Base-by-base conservation (phyloP, 2,113 vertebrate species). In the Cyprinodon tularosa region DNA sequence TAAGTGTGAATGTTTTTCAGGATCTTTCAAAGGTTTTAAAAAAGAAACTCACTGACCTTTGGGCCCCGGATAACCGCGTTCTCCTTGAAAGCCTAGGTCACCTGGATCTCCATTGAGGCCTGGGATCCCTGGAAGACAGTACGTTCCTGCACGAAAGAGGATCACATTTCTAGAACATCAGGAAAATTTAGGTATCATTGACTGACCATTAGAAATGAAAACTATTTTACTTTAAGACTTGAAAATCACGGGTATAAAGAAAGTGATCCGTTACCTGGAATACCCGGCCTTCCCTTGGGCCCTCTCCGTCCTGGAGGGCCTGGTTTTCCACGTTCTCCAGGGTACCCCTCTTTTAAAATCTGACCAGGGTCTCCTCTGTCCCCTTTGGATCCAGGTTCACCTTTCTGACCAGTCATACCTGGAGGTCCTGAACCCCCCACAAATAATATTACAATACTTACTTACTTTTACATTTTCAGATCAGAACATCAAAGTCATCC, bases 381-480 rank as follows among this genome's bases (percentile, higher is more conserved):
- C 20, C 94, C 97, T 81, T 77, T 90, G 69, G 1, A 0, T 8
- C 97, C 96, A 68, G 78, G 83, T 44, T 67, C 36, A 7, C 97
- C 93, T 0, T 0, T 38, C 3, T 57, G 53, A 13, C 97, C 93
- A 14, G 37, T 7, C 0, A 7, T 9, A 61, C 94, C 94, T 12
- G 38, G 0, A 0, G 48, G 39, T 44, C 94, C 94, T 94, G 71
- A 70, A 47, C 79, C 12, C 60, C 42, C 37, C n/a, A 29, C 17
- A 47, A 3, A 72, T 12, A 44, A 22, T 0, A 5, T 59, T 3
- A 44, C 0, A 5, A 13, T 20, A 22, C 50, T 13, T 53, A 50
- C 14, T 11, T 3, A 70, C 14, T 29, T 44, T 37, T 20, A 10
- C 20, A 40, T 13, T 8, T 0, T 3, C 0, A 38, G 20, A 40